Conservation (phyloP, 2,113 vertebrate species). For the Camelus dromedarius region DNA sequence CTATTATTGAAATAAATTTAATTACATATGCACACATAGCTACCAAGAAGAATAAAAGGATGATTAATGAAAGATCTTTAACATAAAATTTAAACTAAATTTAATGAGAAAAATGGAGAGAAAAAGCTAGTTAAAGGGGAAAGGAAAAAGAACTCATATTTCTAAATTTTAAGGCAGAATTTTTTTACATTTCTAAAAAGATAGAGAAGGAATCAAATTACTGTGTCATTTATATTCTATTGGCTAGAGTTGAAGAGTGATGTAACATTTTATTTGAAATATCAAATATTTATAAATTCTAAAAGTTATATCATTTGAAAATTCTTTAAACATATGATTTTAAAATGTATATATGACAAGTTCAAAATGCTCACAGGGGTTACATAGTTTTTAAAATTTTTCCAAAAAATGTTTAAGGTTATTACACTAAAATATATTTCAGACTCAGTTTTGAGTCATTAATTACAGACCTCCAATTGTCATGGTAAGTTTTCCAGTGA, state of each 20-base stretch:
- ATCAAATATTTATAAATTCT: not conserved
- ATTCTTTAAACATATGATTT: not conserved
- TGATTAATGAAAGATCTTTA: not conserved
- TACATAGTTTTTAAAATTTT: not conserved
- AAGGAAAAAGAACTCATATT: not conserved
- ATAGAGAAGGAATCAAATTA: not conserved
- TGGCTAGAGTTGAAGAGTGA: not conserved
- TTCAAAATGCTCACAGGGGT: not conserved
- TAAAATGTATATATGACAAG: not conserved
- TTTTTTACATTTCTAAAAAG: not conserved
- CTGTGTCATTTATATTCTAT: not conserved
- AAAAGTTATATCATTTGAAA: not conserved
- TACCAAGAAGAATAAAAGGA: not conserved
- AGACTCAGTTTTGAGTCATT: not conserved
- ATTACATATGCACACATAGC: not conserved
- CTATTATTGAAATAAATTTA: not conserved
- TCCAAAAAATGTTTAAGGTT: not conserved
- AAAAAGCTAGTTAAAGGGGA: not conserved
- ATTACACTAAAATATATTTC: not conserved
- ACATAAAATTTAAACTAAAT: not conserved
- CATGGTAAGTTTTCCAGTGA: not conserved
- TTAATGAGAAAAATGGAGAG: not conserved
- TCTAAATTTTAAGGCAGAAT: not conserved
- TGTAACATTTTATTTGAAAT: not conserved
- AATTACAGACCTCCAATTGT: not conserved